Evolutionary conservation across 2,113 vertebrate species (phyloP), one percentile per base, ranked within the genome.

Genomic region (Microcebus lehilahytsara): DNA sequence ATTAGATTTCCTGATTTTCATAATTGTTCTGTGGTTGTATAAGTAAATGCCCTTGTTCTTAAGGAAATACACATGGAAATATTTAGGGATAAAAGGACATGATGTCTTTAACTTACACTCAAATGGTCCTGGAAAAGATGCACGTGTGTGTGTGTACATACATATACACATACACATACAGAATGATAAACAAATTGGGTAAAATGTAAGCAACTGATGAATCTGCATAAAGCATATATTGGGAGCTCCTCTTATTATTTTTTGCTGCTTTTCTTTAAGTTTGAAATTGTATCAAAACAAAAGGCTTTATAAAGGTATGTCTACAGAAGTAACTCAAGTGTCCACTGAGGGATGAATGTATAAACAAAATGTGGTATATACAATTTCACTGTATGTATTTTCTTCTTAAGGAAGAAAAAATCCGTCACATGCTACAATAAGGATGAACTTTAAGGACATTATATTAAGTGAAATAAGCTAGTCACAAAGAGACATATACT

Each of bases 1-100:
- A 91, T 67, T 37, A 71, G 37, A 66, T 67, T 87, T 88, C 66
- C 62, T 84, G 25, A 49, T 78, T 91, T 92, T 89, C 32, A 72
- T 72, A 23, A 78, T 16, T 74, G 58, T 85, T 60, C 9, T 83
- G 16, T 74, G 32, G 8, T 32, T 71, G 84, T 20, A 9, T 60
- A 78, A 88, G 7, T 64, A 51, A 71, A 49, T 51, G 30, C 6
- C 34, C 30, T 64, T 88, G 46, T 89, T 71, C 37, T 66, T 20
- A 51, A 87, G 32, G 16, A 94, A 86, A 90, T 64, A 78, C 2
- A 80, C 9, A 53, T 25, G 53, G 42, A 78, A 79, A 77, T 80
- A 94, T 27, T 78, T 85, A 93, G 78, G 51, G 27, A 72, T 42
- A 72, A 92, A 92, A 75, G 46, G 14, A 32, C 22, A 53, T 13